Base-by-base conservation (phyloP, 2,797 vertebrate species). In the Fringilla coelebs region DNA sequence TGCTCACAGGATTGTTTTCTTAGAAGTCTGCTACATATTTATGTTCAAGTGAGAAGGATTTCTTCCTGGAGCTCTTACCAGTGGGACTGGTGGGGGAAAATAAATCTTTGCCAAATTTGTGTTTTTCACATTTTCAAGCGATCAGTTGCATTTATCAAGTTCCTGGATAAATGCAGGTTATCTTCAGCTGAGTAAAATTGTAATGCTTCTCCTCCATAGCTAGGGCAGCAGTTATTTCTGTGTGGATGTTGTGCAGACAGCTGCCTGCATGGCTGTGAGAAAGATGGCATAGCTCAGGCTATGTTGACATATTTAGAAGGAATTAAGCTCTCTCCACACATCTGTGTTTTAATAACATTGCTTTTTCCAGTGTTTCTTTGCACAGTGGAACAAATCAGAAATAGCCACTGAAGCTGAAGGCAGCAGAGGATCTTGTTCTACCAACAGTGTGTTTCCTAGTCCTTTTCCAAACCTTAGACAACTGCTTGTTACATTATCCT, bases 341-440 rank as follows among this genome's bases (percentile, higher is more conserved):
- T 94, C 85, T 95, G 77, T 85, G 62, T 94, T 94, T 88, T 82
- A 91, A 82, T 86, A 88, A 32, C 0, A 2, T 67, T 60, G 17
- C 1, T 66, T 76, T 93, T 81, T 67, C 58, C 66, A 66, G 11
- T 38, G 28, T 76, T 85, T 81, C 51, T 88, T 90, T 94, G 51
- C 63, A 61, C 38, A 85, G 88, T 73, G 75, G 89, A 89, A 91
- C 85, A 85, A 94, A 93, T 77, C 71, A 85, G 77, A 73, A 93
- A 93, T 60, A 90, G 67, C 41, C 87, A 24, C 36, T 67, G 48
- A 66, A 88, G 79, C 87, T 94, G 85, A 83, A 84, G 43, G 55
- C 58, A 81, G 34, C 9, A 34, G 79, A 85, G 60, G 48, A n/a
- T 91, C 32, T 88, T 88, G 32, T 55, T 93, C 20, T 20, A 89